A percentile compares a stretch with the other conserved stretches of the same genome.
Evolutionary conservation across 2,113 vertebrate species (phyloP).

Genomic region (Anser brachyrhynchus): DNA sequence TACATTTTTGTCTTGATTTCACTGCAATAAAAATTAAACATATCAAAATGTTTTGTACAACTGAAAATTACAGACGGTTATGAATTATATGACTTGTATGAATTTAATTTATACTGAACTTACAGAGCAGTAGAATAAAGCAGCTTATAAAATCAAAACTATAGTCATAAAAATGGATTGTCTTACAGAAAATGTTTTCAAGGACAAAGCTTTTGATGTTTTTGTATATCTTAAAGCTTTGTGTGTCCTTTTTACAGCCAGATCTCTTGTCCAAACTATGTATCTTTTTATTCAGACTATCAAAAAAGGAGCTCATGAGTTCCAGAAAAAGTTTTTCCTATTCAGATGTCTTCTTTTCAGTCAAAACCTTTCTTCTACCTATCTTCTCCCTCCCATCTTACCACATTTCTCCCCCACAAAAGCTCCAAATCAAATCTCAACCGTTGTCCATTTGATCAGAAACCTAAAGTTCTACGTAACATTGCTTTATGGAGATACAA

Average conservation of each 20-base stretch:
- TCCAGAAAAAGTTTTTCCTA: background rate
- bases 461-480: fast-evolving
- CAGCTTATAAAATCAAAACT: background rate
- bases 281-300: background rate
- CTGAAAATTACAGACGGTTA: background rate
- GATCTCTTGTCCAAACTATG: background rate
- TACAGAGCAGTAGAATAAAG: background rate
- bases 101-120: background rate
- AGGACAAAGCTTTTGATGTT: background rate
- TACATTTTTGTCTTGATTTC: background rate
- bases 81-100: background rate
- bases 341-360: background rate
- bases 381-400: background rate
- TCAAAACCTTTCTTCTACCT: background rate
- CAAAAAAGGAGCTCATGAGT: background rate
- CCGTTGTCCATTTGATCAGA: background rate
- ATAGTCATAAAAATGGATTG: background rate
- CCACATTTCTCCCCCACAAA: background rate
- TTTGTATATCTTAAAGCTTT: background rate
- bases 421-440: background rate
- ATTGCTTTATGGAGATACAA: background rate
- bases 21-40: background rate
- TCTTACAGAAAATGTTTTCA: background rate
- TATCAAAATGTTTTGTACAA: background rate
- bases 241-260: background rate